These are phyloP conservation scores for Toxotes lorentzi DNA, from an alignment of 2,797 vertebrate species.

Conservation along the genomic window DNA sequence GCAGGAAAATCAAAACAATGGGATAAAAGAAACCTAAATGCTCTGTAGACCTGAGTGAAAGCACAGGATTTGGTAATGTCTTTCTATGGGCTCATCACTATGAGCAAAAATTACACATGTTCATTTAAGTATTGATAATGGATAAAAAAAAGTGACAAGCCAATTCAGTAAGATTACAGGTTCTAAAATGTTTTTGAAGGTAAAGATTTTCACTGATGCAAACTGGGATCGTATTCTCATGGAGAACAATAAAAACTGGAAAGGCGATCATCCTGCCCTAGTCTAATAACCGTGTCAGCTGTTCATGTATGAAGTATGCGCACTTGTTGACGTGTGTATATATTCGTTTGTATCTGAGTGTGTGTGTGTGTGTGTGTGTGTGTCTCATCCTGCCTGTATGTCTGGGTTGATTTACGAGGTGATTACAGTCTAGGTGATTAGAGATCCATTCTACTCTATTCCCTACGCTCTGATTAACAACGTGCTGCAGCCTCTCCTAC, in stretches of 20 bases:
- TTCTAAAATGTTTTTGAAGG: background rate
- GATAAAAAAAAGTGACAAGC: background rate
- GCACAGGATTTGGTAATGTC: background rate
- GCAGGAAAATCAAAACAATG: background rate
- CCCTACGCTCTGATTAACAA: constrained; percentile 72
- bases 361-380: constrained; percentile 1
- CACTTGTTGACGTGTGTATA: constrained; percentile 24
- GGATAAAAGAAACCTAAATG: background rate
- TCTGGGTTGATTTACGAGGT: constrained; percentile 72
- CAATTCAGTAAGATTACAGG: background rate
- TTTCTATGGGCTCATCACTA: background rate
- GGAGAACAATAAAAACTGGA: too few species aligned
- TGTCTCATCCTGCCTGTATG: constrained; percentile 27
- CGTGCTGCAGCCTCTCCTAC: constrained; percentile 28
- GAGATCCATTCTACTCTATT: constrained; percentile 69
- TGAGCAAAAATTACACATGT: background rate
- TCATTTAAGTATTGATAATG: background rate
- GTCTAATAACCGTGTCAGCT: background rate
- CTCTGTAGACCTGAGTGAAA: background rate
- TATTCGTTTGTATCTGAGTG: constrained; percentile 35
- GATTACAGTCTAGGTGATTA: constrained; percentile 78
- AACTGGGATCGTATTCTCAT: background rate
- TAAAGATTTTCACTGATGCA: background rate
- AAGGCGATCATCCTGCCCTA: background rate
- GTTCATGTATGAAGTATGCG: background rate